Conservation (phyloP, 1,140 invertebrate species). For the Brachionus manjavacas region DNA sequence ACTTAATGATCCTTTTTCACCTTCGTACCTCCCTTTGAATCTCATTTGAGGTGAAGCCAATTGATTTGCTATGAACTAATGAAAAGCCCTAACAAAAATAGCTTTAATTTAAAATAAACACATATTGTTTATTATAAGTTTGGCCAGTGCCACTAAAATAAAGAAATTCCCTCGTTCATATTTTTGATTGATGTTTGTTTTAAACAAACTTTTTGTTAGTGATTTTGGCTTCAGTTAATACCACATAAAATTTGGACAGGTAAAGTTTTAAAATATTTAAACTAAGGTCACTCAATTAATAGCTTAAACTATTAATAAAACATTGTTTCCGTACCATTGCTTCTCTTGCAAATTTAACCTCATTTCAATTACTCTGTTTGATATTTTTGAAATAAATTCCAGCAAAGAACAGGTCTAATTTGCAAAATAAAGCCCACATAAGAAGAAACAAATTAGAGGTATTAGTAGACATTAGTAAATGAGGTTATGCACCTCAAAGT, state of each 20-base stretch:
- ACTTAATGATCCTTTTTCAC: not conserved
- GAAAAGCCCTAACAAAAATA: not conserved
- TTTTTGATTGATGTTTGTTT: not conserved
- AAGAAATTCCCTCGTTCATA: not conserved
- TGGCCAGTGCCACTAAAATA: not conserved
- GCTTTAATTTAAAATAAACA: slow-evolving; percentile 1
- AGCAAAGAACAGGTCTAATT: not conserved
- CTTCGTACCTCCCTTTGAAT: not conserved
- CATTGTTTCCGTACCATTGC: not conserved
- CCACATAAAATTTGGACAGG: not conserved
- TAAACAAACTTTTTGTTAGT: not conserved
- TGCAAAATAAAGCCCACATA: not conserved
- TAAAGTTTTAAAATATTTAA: not conserved
- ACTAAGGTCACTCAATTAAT: not conserved
- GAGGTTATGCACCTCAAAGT: not conserved
- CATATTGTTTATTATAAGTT: not conserved
- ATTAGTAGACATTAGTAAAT: not conserved
- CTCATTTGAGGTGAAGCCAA: not conserved
- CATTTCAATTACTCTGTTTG: not conserved
- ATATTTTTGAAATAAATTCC: not conserved
- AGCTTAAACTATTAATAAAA: not conserved
- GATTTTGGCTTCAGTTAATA: not conserved
- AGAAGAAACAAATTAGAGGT: not conserved
- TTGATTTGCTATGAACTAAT: not conserved
- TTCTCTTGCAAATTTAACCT: not conserved